Evolutionary conservation across 2,888 invertebrate species (phyloP).

Genomic region (Sesia apiformis): DNA sequence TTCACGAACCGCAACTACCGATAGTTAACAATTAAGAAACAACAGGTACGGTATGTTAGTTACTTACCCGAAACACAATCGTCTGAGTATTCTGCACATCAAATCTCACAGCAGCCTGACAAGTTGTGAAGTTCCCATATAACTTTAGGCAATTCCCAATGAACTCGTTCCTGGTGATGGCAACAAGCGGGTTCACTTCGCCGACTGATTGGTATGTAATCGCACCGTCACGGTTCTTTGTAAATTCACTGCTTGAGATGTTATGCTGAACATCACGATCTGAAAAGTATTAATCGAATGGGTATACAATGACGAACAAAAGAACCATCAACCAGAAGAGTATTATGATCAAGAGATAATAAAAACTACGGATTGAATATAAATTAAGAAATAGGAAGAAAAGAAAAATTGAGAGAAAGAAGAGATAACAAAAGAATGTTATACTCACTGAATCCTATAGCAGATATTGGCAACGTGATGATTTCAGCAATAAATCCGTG

Average conservation of each 20-base stretch:
- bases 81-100: slow-evolving; percentile 96
- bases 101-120: slow-evolving; percentile 86
- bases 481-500: slow-evolving; percentile 99
- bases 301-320: too few relatives aligned
- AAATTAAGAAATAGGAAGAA: background rate
- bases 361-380: too few relatives aligned
- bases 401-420: slow-evolving; percentile 3
- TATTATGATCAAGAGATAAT: too few relatives aligned
- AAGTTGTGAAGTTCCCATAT: slow-evolving; percentile 95
- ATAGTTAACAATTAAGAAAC: too few relatives aligned
- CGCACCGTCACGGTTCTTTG: slow-evolving; percentile 89
- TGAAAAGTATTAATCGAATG: slow-evolving; percentile 38
- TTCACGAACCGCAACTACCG: too few relatives aligned
- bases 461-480: slow-evolving; percentile 93
- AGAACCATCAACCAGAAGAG: too few relatives aligned
- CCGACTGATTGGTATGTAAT: slow-evolving; percentile 92
- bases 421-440: too few relatives aligned
- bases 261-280: slow-evolving; percentile 94
- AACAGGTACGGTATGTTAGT: background rate
- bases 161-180: slow-evolving; percentile 90
- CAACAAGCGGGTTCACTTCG: slow-evolving; percentile 93
- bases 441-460: slow-evolving; percentile 89
- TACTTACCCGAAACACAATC: slow-evolving; percentile 85
- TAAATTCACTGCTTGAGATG: slow-evolving; percentile 86
- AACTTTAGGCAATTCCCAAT: slow-evolving; percentile 89